These are phyloP conservation scores for Zeugodacus cucurbitae DNA, from an alignment of 1,140 invertebrate genomes.

Conservation along the genomic window DNA sequence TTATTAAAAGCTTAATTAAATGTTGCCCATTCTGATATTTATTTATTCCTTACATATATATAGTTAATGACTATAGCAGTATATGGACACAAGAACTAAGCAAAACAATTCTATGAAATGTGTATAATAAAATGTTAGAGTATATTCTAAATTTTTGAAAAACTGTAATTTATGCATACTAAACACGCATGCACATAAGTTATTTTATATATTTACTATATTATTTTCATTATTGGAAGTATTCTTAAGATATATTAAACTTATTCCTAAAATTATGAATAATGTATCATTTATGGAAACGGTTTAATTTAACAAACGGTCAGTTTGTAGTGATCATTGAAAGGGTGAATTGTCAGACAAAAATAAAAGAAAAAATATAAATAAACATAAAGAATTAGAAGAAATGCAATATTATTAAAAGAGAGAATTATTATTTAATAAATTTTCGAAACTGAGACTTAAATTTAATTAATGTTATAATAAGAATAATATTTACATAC, in stretches of 20 bases:
- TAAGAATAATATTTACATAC: not conserved
- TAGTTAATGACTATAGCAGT: too few species aligned
- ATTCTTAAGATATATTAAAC: not conserved
- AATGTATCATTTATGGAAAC: not conserved
- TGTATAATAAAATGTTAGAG: too few species aligned
- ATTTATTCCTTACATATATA: too few species aligned
- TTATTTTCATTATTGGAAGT: not conserved
- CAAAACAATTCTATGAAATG: too few species aligned
- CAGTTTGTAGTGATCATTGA: not conserved
- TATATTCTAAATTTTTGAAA: too few species aligned
- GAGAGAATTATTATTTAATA: not conserved
- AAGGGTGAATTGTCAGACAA: not conserved
- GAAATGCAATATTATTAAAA: not conserved
- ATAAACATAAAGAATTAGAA: not conserved
- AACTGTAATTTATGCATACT: not conserved
- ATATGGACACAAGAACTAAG: too few species aligned
- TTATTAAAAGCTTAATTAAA: too few species aligned
- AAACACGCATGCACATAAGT: not conserved
- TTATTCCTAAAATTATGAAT: not conserved
- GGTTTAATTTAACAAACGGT: not conserved
- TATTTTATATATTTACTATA: not conserved
- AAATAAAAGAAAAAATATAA: not conserved
- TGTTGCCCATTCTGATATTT: too few species aligned
- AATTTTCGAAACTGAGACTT: not conserved
- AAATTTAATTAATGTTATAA: not conserved